Percentiles rank a stretch among this genome's conserved stretches.
phyloP scores from a whole-genome alignment of 2,113 vertebrate genomes.

The Connochaetes taurinus region DNA sequence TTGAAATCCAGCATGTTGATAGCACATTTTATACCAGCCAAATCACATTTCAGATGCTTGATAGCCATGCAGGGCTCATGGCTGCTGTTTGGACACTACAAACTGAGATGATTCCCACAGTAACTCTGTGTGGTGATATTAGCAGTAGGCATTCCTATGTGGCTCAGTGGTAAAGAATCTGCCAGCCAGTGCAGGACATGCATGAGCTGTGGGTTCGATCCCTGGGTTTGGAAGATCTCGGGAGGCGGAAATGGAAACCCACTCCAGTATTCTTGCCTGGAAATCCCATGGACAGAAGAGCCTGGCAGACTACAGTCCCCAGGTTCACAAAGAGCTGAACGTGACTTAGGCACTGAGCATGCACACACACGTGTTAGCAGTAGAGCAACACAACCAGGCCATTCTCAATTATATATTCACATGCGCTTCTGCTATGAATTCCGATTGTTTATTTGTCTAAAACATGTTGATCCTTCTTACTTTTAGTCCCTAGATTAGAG shows the following conservation, averaged over 20 bases:
- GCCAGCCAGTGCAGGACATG: neutral
- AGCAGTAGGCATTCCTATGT: fast-evolving
- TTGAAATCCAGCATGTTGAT: neutral
- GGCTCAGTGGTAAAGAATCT: neutral
- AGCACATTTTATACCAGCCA: neutral
- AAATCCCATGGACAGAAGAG: neutral
- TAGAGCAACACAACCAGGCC: neutral
- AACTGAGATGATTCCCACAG: neutral
- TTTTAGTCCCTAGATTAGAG: neutral
- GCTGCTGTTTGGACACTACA: fast-evolving
- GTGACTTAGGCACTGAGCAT: neutral
- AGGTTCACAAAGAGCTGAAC: neutral
- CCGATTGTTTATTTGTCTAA: neutral
- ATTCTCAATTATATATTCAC: too few relatives aligned
- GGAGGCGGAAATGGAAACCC: neutral
- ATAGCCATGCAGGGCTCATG: neutral
- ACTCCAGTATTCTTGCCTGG: neutral
- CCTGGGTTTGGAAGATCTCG: neutral
- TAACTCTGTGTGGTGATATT: neutral
- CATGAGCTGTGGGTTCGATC: neutral
- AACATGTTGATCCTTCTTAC: neutral
- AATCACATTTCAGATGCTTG: neutral
- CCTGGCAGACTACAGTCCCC: neutral
- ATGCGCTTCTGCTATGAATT: neutral
- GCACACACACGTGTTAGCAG: neutral